A percentile compares a stretch with the other conserved stretches of the same genome.
phyloP scores from a whole-genome alignment of 2,888 invertebrate species.

The Rotaria socialis region DNA sequence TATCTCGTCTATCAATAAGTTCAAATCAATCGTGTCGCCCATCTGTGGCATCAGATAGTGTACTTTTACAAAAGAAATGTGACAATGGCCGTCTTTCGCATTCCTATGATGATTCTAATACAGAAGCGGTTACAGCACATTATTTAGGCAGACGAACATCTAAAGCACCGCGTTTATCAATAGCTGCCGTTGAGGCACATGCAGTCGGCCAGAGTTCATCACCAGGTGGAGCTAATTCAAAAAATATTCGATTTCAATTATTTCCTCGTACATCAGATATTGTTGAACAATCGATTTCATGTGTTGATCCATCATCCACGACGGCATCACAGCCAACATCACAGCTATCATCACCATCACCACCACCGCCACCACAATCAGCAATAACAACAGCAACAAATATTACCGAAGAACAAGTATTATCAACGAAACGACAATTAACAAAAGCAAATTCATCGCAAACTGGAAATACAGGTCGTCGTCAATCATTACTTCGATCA shows the following conservation, averaged over 20 bases:
- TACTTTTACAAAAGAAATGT: conserved; percentile 18
- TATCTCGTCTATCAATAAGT: conserved; percentile 32
- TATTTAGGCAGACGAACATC: conserved; percentile 6
- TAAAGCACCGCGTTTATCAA: conserved; percentile 9
- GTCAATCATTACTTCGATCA: neutral
- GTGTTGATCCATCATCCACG: neutral
- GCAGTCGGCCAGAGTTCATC: neutral
- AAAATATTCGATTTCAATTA: conserved; percentile 9
- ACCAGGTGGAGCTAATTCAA: neutral
- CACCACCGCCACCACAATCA: too few relatives aligned
- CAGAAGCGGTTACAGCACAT: conserved; percentile 12
- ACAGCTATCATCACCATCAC: too few relatives aligned
- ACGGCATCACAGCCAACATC: too few relatives aligned
- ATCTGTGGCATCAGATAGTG: conserved; percentile 19
- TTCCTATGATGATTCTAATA: conserved; percentile 17
- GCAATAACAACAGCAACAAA: neutral
- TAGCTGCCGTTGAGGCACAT: neutral
- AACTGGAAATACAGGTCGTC: neutral
- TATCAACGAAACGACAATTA: neutral
- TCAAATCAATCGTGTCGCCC: conserved; percentile 4
- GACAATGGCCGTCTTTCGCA: neutral
- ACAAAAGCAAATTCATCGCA: neutral
- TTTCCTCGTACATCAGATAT: conserved; percentile 8
- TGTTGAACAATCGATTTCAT: conserved; percentile 22
- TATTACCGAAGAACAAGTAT: neutral